These are phyloP conservation scores for Pangasius larnaudii DNA, from an alignment of 2,797 vertebrate genomes.

Conservation along the genomic window DNA sequence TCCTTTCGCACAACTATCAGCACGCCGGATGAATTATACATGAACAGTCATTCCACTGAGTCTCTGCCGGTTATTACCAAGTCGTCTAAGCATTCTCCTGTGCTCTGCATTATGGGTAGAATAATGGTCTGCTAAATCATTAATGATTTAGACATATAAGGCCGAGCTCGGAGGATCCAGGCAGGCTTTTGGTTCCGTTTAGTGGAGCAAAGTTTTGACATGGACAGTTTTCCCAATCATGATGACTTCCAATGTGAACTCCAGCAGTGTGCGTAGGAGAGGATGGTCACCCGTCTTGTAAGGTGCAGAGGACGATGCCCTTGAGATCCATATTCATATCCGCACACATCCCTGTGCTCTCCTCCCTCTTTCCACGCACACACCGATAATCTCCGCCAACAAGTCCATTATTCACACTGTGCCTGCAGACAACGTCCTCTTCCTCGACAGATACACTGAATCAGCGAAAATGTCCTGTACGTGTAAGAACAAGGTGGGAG, in stretches of 20 bases:
- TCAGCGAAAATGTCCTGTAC: constrained; percentile 18
- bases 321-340: constrained; percentile 9
- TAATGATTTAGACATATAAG: background rate
- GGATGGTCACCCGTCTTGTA: background rate
- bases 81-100: background rate
- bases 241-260: constrained; percentile 1
- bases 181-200: background rate
- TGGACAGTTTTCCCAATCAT: background rate
- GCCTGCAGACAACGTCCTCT: constrained; percentile 18
- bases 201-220: constrained; percentile 1
- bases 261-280: background rate
- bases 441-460: constrained; percentile 23
- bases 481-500: constrained; percentile 6
- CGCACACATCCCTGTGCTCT: background rate
- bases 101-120: constrained; percentile 11
- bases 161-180: background rate
- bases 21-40: constrained; percentile 41
- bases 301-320: background rate
- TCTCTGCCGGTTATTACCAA: constrained; percentile 25
- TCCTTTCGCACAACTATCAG: constrained; percentile 31
- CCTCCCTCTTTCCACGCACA: background rate
- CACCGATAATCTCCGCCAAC: constrained; percentile 24
- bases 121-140: constrained; percentile 18
- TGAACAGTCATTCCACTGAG: constrained; percentile 1
- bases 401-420: constrained; percentile 27